phyloP scores from a whole-genome alignment of 2,888 invertebrate species.

The Allygus modestus region DNA sequence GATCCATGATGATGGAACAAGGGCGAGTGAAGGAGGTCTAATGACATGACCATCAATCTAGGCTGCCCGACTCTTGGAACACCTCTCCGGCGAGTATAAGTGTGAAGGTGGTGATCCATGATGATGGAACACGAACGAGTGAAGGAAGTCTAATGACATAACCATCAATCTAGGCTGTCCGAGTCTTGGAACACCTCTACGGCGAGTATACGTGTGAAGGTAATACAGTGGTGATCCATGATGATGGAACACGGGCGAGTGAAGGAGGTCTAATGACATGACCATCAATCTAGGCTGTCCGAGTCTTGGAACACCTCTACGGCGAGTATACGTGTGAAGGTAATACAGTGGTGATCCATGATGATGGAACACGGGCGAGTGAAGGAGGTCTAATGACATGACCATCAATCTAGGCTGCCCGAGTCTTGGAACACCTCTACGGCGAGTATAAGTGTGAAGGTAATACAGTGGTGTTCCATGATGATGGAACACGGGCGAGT shows the following conservation, averaged over 20 bases:
- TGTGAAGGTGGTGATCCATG: not conserved
- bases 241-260: not conserved
- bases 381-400: not conserved
- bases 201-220: too few species aligned
- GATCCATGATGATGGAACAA: constrained; percentile 1
- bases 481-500: not conserved
- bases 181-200: not conserved
- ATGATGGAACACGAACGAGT: not conserved
- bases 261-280: not conserved
- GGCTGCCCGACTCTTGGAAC: not conserved
- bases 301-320: too few species aligned
- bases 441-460: not conserved
- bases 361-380: not conserved
- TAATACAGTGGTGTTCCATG: not conserved
- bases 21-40: not conserved
- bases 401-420: not conserved
- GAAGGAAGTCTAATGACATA: not conserved
- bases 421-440: not conserved
- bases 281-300: not conserved
- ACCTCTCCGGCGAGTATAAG: not conserved
- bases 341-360: not conserved
- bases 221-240: not conserved
- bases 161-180: not conserved
- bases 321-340: too few species aligned
- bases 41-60: not conserved